Base-by-base conservation (phyloP, 2,797 vertebrate species). In the Acanthornis magna region DNA sequence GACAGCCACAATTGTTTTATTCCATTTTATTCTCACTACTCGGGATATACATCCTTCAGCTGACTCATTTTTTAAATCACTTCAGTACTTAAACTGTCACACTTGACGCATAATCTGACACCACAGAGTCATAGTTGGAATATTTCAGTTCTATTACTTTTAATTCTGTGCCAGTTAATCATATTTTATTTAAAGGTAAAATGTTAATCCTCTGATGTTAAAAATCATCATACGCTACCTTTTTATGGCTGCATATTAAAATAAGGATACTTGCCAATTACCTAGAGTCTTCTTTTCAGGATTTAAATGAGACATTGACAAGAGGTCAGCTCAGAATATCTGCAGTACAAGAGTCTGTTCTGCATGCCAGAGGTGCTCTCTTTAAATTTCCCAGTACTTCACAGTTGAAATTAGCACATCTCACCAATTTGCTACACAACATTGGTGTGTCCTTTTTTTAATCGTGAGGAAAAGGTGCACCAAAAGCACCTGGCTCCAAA, bases 101-200 rank as follows among this genome's bases (percentile, higher is more conserved):
- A 81, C 40, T 75, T 73, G 38, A 95, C 29, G 27, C 91, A 86
- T 95, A 91, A 95, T 92, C 66, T 87, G 87, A 96, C 73, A 96
- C 86, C 43, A 79, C 54, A 85, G 75, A 95, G 93, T 68, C 91
- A 96, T 22, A 95, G 93, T 89, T 95, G 96, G 93, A 96, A 84
- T 93, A 95, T 96, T 97, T 93, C 77, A 90, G 86, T 91, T 95
- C 73, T 93, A 88, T 96, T 92, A 72, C 77, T 81, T 96, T 94
- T 94, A 91, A 95, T 95, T 96, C 93, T 83, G 40, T 70, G 80
- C 84, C 79, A 94, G 54, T 92, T 96, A 94, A 96, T 92, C 94
- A 90, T 96, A 89, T 97, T 96, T 92, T 97, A 95, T 93, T 91
- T 96, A 95, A 96, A 96, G 84, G 77, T 90, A 93, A 96, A 92